Evolutionary conservation across 2,888 invertebrate species (phyloP).

Genomic region (Trachelus tabidus): DNA sequence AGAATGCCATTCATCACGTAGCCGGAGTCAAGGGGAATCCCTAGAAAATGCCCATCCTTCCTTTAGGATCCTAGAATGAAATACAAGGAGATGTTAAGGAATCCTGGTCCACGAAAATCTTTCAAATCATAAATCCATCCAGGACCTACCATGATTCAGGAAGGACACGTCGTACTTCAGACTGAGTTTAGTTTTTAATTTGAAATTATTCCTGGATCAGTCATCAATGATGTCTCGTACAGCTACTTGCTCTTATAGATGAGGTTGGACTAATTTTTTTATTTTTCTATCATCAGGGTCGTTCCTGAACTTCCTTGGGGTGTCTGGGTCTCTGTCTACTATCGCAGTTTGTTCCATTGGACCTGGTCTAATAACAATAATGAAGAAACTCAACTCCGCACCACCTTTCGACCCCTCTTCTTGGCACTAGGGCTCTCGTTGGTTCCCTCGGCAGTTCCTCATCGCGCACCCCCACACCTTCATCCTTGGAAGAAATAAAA

Average conservation of each 20-base stretch:
- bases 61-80: not conserved
- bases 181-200: not conserved
- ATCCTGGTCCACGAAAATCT: not conserved
- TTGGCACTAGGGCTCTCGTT: constrained; percentile 24
- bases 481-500: constrained; percentile 61
- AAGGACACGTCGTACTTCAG: not conserved
- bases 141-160: not conserved
- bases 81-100: constrained; percentile 13
- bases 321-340: not conserved
- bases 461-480: constrained; percentile 38
- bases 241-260: not conserved
- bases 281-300: not conserved
- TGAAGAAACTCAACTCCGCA: constrained; percentile 37
- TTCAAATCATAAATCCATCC: not conserved
- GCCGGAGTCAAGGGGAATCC: not conserved
- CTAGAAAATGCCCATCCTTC: not conserved
- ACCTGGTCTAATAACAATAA: constrained; percentile 48
- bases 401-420: constrained; percentile 17
- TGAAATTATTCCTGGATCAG: not conserved
- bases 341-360: constrained; percentile 10
- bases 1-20: constrained; percentile 18
- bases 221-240: not conserved
- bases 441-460: constrained; percentile 14
- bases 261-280: not conserved
- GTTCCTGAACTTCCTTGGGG: not conserved